Conservation (phyloP, 2,113 vertebrate genomes). For the Probosciger aterrimus region DNA sequence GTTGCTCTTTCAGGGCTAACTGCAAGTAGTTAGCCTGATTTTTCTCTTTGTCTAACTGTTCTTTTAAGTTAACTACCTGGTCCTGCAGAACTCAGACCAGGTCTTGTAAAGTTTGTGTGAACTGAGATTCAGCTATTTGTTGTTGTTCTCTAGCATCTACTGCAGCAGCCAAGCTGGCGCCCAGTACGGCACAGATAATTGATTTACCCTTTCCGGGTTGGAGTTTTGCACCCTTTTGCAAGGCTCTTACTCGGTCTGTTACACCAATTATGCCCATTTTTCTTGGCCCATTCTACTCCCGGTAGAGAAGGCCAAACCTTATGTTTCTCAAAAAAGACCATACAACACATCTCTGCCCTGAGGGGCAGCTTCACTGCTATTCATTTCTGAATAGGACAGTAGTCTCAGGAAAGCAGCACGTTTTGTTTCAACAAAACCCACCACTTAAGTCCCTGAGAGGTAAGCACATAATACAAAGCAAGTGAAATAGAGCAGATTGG, state of each 20-base stretch:
- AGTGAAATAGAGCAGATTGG: neutral
- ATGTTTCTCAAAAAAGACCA: neutral
- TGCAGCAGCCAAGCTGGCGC: neutral
- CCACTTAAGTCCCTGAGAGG: neutral
- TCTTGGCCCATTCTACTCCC: neutral
- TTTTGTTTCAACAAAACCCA: neutral
- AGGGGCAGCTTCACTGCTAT: neutral
- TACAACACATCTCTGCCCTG: neutral
- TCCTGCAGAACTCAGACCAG: neutral
- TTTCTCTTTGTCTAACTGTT: neutral
- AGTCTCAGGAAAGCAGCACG: neutral
- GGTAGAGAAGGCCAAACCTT: neutral
- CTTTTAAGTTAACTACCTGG: neutral
- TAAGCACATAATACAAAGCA: neutral
- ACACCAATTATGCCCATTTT: neutral
- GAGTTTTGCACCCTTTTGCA: neutral
- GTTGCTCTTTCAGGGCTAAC: neutral
- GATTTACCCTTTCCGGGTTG: neutral
- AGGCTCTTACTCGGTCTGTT: neutral
- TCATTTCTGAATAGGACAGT: neutral
- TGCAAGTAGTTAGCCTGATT: neutral
- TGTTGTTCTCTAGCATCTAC: neutral
- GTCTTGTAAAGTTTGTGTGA: neutral
- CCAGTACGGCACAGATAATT: neutral
- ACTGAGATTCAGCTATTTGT: neutral